Evolutionary conservation across 2,888 invertebrate genomes (phyloP).

Genomic region (Agrochola litura): DNA sequence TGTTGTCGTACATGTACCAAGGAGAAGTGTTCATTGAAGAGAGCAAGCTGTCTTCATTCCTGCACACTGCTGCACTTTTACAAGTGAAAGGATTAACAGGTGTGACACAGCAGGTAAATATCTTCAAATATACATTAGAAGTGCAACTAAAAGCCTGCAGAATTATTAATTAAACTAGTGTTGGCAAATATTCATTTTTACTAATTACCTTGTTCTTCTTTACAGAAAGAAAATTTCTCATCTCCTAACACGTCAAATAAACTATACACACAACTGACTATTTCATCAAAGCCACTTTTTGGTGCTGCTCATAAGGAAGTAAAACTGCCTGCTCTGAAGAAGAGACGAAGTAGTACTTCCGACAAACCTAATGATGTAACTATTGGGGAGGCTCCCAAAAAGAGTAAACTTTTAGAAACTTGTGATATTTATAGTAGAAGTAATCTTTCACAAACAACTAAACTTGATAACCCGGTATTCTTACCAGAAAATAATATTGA

Average conservation of each 20-base stretch:
- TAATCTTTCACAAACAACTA: constrained; percentile 77
- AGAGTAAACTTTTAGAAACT: constrained; percentile 81
- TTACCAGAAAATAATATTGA: constrained; percentile 82
- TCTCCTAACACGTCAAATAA: constrained; percentile 85
- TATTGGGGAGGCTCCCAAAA: constrained; percentile 81
- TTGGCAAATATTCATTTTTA: background rate
- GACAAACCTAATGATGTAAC: constrained; percentile 86
- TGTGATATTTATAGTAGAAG: constrained; percentile 85
- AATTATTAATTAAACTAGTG: background rate
- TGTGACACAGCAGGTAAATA: constrained; percentile 86
- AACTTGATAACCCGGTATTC: constrained; percentile 77
- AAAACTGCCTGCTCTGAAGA: constrained; percentile 84
- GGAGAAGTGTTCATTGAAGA: constrained; percentile 93
- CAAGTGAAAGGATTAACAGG: constrained; percentile 92
- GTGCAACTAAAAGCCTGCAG: background rate
- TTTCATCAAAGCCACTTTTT: constrained; percentile 83
- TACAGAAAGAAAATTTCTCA: constrained; percentile 85
- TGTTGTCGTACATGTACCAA: constrained; percentile 93
- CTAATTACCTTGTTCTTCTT: constrained; percentile 38
- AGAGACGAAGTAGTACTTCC: constrained; percentile 87
- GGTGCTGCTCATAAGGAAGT: constrained; percentile 81
- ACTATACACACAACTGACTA: constrained; percentile 86
- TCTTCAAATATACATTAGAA: background rate
- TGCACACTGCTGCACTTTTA: constrained; percentile 92
- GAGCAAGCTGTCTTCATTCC: constrained; percentile 92